Evolutionary conservation across 2,888 invertebrate species (phyloP).

Genomic region (Zeuzera pyrina): DNA sequence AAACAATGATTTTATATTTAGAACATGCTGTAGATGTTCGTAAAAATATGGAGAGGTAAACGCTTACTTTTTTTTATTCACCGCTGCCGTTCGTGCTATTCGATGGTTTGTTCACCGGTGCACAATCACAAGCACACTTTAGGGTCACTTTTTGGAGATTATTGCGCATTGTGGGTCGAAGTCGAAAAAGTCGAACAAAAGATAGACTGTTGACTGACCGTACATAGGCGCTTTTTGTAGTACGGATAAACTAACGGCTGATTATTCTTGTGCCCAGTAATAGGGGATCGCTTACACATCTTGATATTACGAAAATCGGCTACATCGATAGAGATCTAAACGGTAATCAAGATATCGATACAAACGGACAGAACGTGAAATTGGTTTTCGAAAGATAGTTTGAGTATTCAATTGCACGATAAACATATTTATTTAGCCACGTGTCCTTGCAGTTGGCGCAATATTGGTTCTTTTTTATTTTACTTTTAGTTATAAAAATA

Average conservation of each 20-base stretch:
- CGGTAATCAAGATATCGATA: conserved; percentile 30
- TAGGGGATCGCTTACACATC: conserved; percentile 43
- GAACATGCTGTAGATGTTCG: conserved; percentile 34
- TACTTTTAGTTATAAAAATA: neutral
- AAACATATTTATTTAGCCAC: neutral
- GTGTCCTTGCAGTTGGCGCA: no score
- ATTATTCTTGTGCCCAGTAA: conserved; percentile 20
- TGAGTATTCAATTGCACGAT: conserved; percentile 18
- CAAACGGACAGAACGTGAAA: conserved; percentile 40
- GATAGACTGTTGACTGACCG: conserved; percentile 59
- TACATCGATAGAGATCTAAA: conserved; percentile 22
- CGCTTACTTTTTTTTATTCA: conserved; percentile 45
- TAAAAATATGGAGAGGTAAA: conserved; percentile 40
- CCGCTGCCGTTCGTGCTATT: conserved; percentile 31
- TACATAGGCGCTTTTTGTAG: conserved; percentile 27
- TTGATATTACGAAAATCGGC: conserved; percentile 27
- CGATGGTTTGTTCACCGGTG: conserved; percentile 35
- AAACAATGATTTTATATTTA: no score
- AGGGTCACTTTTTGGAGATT: conserved; percentile 73
- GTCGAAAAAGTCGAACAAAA: conserved; percentile 57
- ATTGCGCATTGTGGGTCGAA: conserved; percentile 50
- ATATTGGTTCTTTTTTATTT: neutral
- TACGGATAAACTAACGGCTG: conserved; percentile 33
- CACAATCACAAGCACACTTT: conserved; percentile 54
- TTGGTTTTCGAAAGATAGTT: conserved; percentile 26